Percentiles rank a stretch among this genome's conserved stretches.
phyloP scores from a whole-genome alignment of 2,113 vertebrate genomes.

The Tragelaphus scriptus region DNA sequence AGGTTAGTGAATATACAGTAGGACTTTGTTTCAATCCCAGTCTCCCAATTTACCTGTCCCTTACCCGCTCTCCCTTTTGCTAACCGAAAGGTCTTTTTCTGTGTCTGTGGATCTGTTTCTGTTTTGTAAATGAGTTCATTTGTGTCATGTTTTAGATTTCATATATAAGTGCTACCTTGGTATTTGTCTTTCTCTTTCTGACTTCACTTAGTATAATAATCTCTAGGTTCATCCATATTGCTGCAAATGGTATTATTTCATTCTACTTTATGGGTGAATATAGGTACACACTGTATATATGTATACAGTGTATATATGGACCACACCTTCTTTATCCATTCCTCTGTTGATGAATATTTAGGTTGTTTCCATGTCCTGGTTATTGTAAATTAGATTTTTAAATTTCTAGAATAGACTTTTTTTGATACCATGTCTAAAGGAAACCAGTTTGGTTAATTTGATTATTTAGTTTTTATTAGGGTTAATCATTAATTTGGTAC shows the following conservation, averaged over 20 bases:
- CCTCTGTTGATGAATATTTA: not conserved
- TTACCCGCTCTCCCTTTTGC: not conserved
- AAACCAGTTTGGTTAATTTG: not conserved
- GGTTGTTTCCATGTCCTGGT: not conserved
- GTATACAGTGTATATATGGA: not conserved
- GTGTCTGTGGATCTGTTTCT: not conserved
- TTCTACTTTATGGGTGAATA: not conserved
- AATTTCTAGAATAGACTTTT: not conserved
- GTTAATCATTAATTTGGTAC: not conserved
- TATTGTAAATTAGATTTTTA: not conserved
- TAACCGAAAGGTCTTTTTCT: not conserved
- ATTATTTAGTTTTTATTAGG: not conserved
- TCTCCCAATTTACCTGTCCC: not conserved
- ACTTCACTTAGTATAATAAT: not conserved
- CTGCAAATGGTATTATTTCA: not conserved
- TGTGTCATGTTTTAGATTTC: not conserved
- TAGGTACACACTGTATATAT: not conserved
- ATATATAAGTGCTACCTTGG: not conserved
- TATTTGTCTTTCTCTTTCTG: not conserved
- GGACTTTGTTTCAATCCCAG: not conserved
- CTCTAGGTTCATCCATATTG: not conserved
- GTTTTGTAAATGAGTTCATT: not conserved
- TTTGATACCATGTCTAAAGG: not conserved
- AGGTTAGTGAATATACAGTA: not conserved
- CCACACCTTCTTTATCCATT: not conserved